Base-by-base conservation (phyloP, 2,888 invertebrate species). In the Nymphalis polychloros region DNA sequence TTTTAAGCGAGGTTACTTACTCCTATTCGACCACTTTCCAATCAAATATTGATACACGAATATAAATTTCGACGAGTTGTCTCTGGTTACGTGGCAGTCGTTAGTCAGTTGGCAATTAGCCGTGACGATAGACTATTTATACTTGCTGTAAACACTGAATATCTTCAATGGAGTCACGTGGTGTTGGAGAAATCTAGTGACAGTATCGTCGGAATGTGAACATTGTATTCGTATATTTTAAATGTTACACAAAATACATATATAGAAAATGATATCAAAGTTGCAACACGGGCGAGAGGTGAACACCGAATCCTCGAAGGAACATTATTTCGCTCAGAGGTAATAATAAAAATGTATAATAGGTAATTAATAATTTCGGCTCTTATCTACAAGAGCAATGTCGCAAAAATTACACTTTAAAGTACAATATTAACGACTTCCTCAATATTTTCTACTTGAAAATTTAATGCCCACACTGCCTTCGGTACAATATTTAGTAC, bases 91-190 rank as follows among this genome's bases (percentile, higher is more conserved):
- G 74, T 75, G 72, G 69, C 65, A 59, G 70, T 73, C 72, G 73
- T 73, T 73, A 71, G 67, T 69, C 67, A 63, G 80, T 83, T 86
- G 86, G 85, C 86, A 86, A 82, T 82, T 81, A 81, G 82, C 84
- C 60, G 60, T 48, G 60, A 23, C 46, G 60, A 55, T 23, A 13
- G 8, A 19, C 66, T 67, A 67, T 67, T 67, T 62, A 62, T 67
- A 67, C 61, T n/a, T 23, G 66, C 66, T 62, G 66, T 67, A 62
- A 67, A 67, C 66, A 62, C 61, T 57, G 57, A 55, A 53, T 47
- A 48, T 52, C 55, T 62, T 47, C 62, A 61, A 41, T 57, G 55
- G 60, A 67, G 35, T 23, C 57, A 41, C 57, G 57, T 57, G 57
- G 19, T 35, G 17, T 13, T 8, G n/a, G 20, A 49, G 19, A 49